Base-by-base conservation (phyloP, 2,888 invertebrate genomes). In the Pteria penguin region DNA sequence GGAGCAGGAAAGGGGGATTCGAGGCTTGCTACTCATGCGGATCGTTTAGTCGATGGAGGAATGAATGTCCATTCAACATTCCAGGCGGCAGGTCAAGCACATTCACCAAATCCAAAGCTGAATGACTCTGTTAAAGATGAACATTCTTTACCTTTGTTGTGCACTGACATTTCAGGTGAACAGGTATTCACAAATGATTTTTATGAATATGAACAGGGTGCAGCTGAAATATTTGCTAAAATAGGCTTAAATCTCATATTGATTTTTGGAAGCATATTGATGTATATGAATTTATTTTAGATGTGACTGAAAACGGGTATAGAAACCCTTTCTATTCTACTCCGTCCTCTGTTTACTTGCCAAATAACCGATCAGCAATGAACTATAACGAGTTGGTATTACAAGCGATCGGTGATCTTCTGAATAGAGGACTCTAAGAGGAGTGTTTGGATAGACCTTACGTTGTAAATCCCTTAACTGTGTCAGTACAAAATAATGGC, bases 391-490 rank as follows among this genome's bases (percentile, higher is more conserved):
- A 67, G 0, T 74, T 68, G 67, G 68, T 74, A 55, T 31, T 32
- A 4, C 33, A 27, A 32, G 74, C 68, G 18, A 74, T 62, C n/a
- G 4, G 26, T 54, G 68, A 74, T 24, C 26, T 74, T 8, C 32
- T 68, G 36, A 62, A 45, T 26, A 27, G 54, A 26, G 73, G 61
- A 26, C 52, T 74, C 36, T n/a, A 55, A 32, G 68, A 29, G 33
- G 61, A 67, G 31, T 74, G 73, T 66, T 2, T 26, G 55, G 14
- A 54, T 5, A 18, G 27, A 29, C 73, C 78, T 4, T 36, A 29
- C 52, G 57, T 77, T 58, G 77, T 79, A 18, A 77, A 81, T 71
- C 79, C 76, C 0, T 52, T 81, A 2, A 69, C 79, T 31, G 76
- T 82, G 27, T 78, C 76, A 36, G 67, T 77, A 29, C 58, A 62